Base-by-base conservation (phyloP, 2,797 vertebrate genomes). In the Urocyon cinereoargenteus region DNA sequence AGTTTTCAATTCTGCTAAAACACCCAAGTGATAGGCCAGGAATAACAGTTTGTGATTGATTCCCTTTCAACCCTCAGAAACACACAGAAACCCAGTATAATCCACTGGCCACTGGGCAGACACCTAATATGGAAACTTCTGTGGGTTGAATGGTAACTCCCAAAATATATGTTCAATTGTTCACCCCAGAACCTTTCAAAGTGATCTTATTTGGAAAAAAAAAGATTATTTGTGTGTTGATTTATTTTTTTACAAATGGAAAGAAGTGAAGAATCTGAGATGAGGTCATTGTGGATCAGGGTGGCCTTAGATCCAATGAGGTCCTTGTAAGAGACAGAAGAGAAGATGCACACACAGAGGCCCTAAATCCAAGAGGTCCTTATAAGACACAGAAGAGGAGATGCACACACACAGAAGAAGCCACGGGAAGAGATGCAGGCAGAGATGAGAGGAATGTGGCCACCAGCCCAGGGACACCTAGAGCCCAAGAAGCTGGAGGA, bases 361-460 rank as follows among this genome's bases (percentile, higher is more conserved):
- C 28, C n/a, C 8, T 81, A 11, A 3, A 5, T 40, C 81, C 26
- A 49, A 14, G 6, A 49, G 26, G 7, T 51, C 18, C 11, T n/a
- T 22, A 10, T 34, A 28, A 55, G 45, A 45, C 45, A 28, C n/a
- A 31, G 16, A 21, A 78, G 45, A 55, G 45, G 49, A 40, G 59
- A 64, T 19, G 21, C 22, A 10, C 22, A 57, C 34, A 1, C 12
- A 40, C 62, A 66, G 24, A n/a, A 53, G n/a, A 16, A 68, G 36
- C 45, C 72, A 21, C 0, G 1, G 53, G 72, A 73, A 22, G 53
- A 88, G 53, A 88, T 0, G 2, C 26, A 77, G 18, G 68, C 24
- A 5, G 68, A 59, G 34, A 11, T 1, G 0, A 26, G 53, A 73
- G 26, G 53, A 68, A 81, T 2, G 8, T 0, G 13, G 6, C 26